These are phyloP conservation scores for Zosterops hypoxanthus DNA, from an alignment of 2,113 vertebrate genomes.

Conservation along the genomic window DNA sequence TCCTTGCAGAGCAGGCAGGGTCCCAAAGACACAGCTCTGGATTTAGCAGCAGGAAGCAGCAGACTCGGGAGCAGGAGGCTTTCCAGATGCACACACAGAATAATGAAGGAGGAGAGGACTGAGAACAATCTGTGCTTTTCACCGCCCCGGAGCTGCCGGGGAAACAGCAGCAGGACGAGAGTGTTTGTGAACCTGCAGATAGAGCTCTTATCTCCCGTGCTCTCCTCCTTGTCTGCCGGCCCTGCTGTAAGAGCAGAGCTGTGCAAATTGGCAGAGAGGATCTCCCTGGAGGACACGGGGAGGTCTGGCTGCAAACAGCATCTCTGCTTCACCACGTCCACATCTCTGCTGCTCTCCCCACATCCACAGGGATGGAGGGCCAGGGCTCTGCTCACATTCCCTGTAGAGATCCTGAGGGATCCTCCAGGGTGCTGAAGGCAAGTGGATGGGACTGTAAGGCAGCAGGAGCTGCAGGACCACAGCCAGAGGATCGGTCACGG, in stretches of 20 bases:
- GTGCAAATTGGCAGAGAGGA: neutral
- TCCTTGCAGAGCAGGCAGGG: neutral
- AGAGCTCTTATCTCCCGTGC: neutral
- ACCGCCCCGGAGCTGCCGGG: neutral
- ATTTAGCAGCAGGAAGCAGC: neutral
- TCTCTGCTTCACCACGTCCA: rapidly evolving
- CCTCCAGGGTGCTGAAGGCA: neutral
- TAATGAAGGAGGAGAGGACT: neutral
- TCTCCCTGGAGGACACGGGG: neutral
- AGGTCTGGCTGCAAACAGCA: neutral
- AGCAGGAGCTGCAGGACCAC: neutral
- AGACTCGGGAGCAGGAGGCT: neutral
- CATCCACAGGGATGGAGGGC: rapidly evolving
- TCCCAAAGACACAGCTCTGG: neutral
- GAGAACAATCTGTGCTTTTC: neutral
- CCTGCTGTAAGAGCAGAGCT: neutral
- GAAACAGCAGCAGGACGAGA: neutral
- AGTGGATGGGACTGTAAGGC: neutral
- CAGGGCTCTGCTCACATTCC: neutral
- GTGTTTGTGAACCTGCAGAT: neutral
- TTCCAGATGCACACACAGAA: neutral
- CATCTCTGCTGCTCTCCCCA: neutral
- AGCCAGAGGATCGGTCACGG: neutral
- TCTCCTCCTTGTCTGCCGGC: neutral
- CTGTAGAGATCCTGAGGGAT: neutral